These are phyloP conservation scores for Oligia strigilis DNA, from an alignment of 2,888 invertebrate genomes.

Conservation along the genomic window DNA sequence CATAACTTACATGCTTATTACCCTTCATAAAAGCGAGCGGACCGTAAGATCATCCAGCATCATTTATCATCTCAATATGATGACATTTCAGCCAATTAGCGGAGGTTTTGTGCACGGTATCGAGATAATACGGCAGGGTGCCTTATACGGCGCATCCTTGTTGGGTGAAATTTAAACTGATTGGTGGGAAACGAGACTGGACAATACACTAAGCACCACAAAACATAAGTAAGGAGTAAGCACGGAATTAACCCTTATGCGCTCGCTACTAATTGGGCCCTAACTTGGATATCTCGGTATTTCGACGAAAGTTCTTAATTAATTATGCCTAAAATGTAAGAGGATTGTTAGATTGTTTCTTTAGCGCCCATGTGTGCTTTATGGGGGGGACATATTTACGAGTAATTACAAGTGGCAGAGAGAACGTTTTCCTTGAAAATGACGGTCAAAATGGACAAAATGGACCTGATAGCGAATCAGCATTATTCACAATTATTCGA, in stretches of 20 bases:
- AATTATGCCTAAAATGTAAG: conserved; percentile 55
- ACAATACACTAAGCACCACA: conserved; percentile 80
- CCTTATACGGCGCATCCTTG: conserved; percentile 82
- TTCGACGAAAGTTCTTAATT: conserved; percentile 66
- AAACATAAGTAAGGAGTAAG: conserved; percentile 54
- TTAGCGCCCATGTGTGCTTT: neutral
- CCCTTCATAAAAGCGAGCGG: conserved; percentile 37
- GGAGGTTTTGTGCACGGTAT: conserved; percentile 77
- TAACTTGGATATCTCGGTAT: conserved; percentile 77
- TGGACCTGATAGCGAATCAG: neutral
- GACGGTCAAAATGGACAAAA: too few species aligned
- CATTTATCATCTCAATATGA: conserved; percentile 80
- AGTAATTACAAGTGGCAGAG: too few species aligned
- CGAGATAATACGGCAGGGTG: conserved; percentile 75
- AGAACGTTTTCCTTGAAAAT: neutral
- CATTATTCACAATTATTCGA: neutral
- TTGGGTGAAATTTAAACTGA: conserved; percentile 87
- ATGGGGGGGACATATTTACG: too few species aligned
- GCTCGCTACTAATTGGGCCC: conserved; percentile 85
- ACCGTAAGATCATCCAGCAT: conserved; percentile 45
- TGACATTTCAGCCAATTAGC: conserved; percentile 86
- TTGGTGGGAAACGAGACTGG: conserved; percentile 82
- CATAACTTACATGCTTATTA: conserved; percentile 37
- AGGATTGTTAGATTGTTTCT: conserved; percentile 45
- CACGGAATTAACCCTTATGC: conserved; percentile 77